A percentile compares a stretch with the other conserved stretches of the same genome.
These are phyloP conservation scores for Pangasius larnaudii DNA, from an alignment of 2,797 vertebrate genomes.

Conservation along the genomic window DNA sequence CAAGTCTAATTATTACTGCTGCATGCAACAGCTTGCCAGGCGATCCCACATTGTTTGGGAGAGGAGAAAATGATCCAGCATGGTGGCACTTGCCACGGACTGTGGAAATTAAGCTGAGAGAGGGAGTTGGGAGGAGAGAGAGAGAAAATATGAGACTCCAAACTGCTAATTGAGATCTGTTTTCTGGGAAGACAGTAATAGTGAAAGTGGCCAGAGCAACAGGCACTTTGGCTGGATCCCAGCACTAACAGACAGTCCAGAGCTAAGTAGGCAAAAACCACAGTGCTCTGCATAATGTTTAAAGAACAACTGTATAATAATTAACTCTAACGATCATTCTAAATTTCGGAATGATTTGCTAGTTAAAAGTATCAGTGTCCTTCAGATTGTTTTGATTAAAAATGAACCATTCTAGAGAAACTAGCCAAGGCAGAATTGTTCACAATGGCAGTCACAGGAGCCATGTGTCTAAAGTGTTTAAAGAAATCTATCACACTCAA, in stretches of 20 bases:
- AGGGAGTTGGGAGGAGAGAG: neutral
- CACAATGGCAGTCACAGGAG: neutral
- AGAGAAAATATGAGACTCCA: slow-evolving; percentile 9
- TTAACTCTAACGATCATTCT: neutral
- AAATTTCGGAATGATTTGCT: neutral
- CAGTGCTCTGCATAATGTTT: neutral
- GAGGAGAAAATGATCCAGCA: slow-evolving; percentile 40
- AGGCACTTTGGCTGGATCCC: slow-evolving; percentile 34
- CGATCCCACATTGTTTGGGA: slow-evolving; percentile 58
- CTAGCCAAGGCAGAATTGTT: neutral
- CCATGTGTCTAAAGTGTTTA: neutral
- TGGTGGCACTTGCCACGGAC: slow-evolving; percentile 41
- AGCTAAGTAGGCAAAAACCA: slow-evolving; percentile 23
- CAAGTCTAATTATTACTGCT: slow-evolving; percentile 78
- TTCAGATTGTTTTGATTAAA: neutral
- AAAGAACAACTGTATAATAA: neutral
- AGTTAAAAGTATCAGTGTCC: neutral
- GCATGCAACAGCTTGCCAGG: slow-evolving; percentile 60
- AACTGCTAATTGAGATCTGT: slow-evolving; percentile 57
- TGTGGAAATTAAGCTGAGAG: slow-evolving; percentile 46
- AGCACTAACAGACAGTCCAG: neutral
- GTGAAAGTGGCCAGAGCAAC: slow-evolving; percentile 46
- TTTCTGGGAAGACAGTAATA: slow-evolving; percentile 52
- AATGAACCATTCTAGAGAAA: neutral
- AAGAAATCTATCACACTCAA: neutral